These are phyloP conservation scores for Pristionchus maxplancki DNA, from an alignment of 2,888 invertebrate genomes.

Conservation along the genomic window DNA sequence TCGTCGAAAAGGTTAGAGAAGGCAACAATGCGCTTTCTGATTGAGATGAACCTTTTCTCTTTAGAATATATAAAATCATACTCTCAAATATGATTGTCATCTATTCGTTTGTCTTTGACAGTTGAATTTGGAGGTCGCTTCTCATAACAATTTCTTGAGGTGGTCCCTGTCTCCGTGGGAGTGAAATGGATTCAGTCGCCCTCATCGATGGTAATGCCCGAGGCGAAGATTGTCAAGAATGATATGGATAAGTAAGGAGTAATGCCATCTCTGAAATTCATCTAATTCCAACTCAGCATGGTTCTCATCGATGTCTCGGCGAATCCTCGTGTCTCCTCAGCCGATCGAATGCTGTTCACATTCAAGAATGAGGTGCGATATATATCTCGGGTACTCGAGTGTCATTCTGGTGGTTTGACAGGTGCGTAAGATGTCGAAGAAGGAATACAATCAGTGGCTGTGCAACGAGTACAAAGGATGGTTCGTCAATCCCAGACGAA, in stretches of 20 bases:
- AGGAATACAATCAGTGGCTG: conserved; percentile 22
- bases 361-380: neutral
- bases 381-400: neutral
- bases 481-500: neutral
- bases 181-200: conserved; percentile 40
- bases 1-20: conserved; percentile 16
- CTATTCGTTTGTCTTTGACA: too few relatives aligned
- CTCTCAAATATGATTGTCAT: too few relatives aligned
- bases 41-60: too few relatives aligned
- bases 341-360: conserved; percentile 41
- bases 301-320: conserved; percentile 29
- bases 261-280: neutral
- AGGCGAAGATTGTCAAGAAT: neutral
- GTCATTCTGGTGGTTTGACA: neutral
- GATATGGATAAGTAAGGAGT: neutral
- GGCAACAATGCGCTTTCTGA: too few relatives aligned
- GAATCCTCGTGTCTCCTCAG: conserved; percentile 36
- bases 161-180: neutral
- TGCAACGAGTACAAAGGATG: neutral
- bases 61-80: too few relatives aligned
- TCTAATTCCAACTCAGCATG: neutral
- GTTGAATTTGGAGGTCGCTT: too few relatives aligned
- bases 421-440: conserved; percentile 38
- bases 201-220: neutral
- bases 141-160: neutral